Evolutionary conservation across 2,888 invertebrate species (phyloP).

Genomic region (Tineola bisselliella): DNA sequence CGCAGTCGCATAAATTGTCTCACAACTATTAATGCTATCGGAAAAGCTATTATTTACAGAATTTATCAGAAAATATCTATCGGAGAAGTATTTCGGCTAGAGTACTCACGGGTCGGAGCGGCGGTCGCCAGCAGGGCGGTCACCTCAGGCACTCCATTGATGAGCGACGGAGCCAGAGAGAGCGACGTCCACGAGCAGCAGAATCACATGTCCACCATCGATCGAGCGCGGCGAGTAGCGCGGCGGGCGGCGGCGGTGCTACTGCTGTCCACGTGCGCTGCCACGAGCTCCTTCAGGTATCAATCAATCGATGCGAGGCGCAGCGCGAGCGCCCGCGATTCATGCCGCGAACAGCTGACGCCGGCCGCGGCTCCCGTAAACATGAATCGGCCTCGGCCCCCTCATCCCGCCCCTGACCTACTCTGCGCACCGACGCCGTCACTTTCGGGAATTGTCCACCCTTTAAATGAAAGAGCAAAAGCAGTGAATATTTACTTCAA

Average conservation of each 20-base stretch:
- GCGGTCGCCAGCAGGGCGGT: conserved; percentile 25
- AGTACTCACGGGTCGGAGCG: conserved; percentile 3
- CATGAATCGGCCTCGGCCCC: conserved; percentile 49
- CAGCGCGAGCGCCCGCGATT: conserved; percentile 43
- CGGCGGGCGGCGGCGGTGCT: conserved; percentile 16
- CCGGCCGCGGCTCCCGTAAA: conserved; percentile 55
- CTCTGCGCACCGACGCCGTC: conserved; percentile 22
- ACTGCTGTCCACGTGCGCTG: conserved; percentile 26
- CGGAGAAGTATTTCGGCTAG: conserved; percentile 12
- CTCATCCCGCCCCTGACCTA: conserved; percentile 20
- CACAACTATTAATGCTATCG: conserved; percentile 34
- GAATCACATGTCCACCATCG: neutral
- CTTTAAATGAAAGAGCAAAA: neutral
- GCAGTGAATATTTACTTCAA: neutral
- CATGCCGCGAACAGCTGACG: conserved; percentile 64
- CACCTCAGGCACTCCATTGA: conserved; percentile 57
- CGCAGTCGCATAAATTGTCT: conserved; percentile 44
- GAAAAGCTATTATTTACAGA: conserved; percentile 27
- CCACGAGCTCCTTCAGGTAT: conserved; percentile 35
- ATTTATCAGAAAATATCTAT: neutral
- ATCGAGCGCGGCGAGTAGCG: neutral
- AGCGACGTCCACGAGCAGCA: conserved; percentile 20
- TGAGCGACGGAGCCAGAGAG: conserved; percentile 26
- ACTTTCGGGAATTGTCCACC: conserved; percentile 11
- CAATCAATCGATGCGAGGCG: conserved; percentile 55